A percentile compares a stretch with the other conserved stretches of the same genome.
phyloP scores from a whole-genome alignment of 2,888 invertebrate genomes.

The Colostygia pectinataria region DNA sequence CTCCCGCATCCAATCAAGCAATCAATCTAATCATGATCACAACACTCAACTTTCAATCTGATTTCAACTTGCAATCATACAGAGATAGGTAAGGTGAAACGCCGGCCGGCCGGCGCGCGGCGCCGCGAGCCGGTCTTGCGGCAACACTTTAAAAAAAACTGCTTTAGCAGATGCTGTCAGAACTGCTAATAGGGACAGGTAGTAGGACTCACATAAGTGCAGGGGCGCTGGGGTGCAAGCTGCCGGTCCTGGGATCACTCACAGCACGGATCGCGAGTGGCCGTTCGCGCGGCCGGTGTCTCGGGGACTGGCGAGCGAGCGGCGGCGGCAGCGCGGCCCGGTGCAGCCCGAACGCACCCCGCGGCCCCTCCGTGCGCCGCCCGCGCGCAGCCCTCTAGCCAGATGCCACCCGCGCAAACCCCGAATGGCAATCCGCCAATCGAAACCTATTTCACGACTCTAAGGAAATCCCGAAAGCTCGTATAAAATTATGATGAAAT shows the following conservation, averaged over 20 bases:
- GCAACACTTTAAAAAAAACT: conserved; percentile 14
- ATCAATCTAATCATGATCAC: conserved; percentile 27
- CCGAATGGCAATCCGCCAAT: conserved; percentile 52
- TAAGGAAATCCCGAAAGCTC: neutral
- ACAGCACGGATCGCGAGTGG: conserved; percentile 69
- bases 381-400: conserved; percentile 74
- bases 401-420: conserved; percentile 57
- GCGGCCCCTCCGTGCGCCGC: conserved; percentile 58
- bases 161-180: neutral
- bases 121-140: conserved; percentile 31
- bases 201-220: conserved; percentile 70
- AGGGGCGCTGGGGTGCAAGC: conserved; percentile 54
- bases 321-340: conserved; percentile 38
- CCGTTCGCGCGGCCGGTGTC: conserved; percentile 81
- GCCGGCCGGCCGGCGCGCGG: conserved; percentile 67
- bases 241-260: conserved; percentile 62
- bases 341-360: conserved; percentile 70
- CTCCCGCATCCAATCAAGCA: conserved; percentile 24
- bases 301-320: conserved; percentile 77
- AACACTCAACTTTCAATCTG: conserved; percentile 28
- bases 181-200: conserved; percentile 8
- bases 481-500: neutral
- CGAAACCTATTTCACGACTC: conserved; percentile 22
- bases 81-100: conserved; percentile 60
- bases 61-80: conserved; percentile 20